Base-by-base conservation (phyloP, 2,797 vertebrate species). In the Echiichthys vipera region DNA sequence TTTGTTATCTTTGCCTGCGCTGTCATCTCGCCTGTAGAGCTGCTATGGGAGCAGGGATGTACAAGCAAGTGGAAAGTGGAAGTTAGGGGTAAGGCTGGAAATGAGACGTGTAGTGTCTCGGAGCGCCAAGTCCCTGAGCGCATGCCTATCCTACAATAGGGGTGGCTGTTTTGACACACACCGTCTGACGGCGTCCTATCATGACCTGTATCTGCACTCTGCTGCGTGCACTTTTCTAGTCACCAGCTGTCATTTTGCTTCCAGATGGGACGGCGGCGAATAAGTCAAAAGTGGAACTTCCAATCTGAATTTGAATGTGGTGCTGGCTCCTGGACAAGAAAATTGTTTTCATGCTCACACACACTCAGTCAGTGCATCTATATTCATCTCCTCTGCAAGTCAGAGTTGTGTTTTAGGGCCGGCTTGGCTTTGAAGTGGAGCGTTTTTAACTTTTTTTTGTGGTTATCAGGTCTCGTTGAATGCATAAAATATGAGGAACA, bases 231-330 rank as follows among this genome's bases (percentile, higher is more conserved):
- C n/a, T n/a, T n/a, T n/a, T n/a, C n/a, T n/a, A n/a, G n/a, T n/a
- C n/a, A n/a, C n/a, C 75, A 61, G 43, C 67, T 75, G 73, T 65
- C 42, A 58, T 20, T 46, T 73, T 17, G 55, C 69, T 68, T 78
- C 74, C 66, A 78, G 65, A 78, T 18, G 40, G 65, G 72, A 74
- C 36, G 56, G 65, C 22, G 62, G 56, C 0, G 4, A 74, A 78
- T 37, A 65, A 71, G 27, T 84, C 74, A 78, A 30, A 36, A 69
- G 45, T 47, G 10, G 42, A 72, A 70, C 64, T 58, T 51, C 25
- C 27, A 39, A 72, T 70, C 45, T 58, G 55, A 72, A 50, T 78
- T 78, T 71, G 27, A 14, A 29, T n/a, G n/a, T n/a, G n/a, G n/a
- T n/a, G 47, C 53, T 7, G 15, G 9, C 50, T 71, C 6, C 0